Conservation (phyloP, 2,113 vertebrate species). For the Hippocampus abdominalis region DNA sequence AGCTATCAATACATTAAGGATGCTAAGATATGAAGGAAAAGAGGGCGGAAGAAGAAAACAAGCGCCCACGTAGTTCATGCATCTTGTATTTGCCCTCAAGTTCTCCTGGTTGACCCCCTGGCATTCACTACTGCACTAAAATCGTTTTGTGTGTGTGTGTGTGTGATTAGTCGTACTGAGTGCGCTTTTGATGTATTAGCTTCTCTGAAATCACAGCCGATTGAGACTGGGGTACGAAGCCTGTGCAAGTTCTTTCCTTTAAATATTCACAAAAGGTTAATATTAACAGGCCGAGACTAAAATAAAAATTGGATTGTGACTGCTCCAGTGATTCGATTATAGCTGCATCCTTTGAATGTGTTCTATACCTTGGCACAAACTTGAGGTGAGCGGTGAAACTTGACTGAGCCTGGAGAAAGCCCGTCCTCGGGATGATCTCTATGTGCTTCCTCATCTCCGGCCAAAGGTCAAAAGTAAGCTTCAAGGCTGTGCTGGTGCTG, state of each 20-base stretch:
- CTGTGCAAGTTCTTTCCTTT: constrained; percentile 27
- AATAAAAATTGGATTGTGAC: constrained; percentile 32
- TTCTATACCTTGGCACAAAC: constrained; percentile 85
- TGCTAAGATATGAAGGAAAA: constrained; percentile 28
- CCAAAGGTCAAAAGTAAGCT: constrained; percentile 83
- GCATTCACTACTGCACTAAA: constrained; percentile 19
- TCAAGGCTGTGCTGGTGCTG: constrained; percentile 79
- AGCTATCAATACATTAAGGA: constrained; percentile 30
- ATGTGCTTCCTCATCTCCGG: constrained; percentile 82
- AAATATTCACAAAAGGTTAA: constrained; percentile 31
- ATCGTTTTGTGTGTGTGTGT: not conserved
- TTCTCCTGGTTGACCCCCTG: constrained; percentile 37
- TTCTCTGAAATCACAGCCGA: not conserved
- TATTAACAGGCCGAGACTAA: constrained; percentile 40
- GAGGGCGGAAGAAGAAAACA: constrained; percentile 33
- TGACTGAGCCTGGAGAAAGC: constrained; percentile 80
- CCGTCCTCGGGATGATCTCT: constrained; percentile 81
- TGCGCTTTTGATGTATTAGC: not conserved
- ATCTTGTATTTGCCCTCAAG: constrained; percentile 50
- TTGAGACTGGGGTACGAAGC: not conserved
- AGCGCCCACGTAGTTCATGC: constrained; percentile 12
- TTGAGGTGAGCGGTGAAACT: constrained; percentile 80
- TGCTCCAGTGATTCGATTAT: constrained; percentile 46
- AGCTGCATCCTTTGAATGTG: constrained; percentile 34
- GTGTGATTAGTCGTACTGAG: not conserved